Evolutionary conservation across 2,113 vertebrate genomes (phyloP).

Genomic region (Mirza zaza): DNA sequence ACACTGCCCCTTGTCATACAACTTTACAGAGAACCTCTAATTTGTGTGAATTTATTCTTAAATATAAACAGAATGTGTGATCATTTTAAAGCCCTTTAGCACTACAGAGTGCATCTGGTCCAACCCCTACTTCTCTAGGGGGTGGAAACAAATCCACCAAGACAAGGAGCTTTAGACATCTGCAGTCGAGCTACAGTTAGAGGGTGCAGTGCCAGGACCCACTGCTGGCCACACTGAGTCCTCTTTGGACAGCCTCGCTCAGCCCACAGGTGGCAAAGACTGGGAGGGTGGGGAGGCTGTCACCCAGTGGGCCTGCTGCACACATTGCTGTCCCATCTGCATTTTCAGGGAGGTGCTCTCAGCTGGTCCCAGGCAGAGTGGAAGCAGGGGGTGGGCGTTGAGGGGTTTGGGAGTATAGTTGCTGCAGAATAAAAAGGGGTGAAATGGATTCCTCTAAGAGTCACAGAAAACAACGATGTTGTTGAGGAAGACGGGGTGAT

Average conservation of each 20-base stretch:
- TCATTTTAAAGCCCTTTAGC: neutral
- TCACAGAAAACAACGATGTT: neutral
- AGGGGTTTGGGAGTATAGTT: too few relatives aligned
- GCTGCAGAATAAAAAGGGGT: neutral
- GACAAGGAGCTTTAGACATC: neutral
- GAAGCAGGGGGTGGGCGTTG: neutral
- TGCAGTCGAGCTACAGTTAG: neutral
- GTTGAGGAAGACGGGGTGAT: neutral
- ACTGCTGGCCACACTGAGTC: accelerated
- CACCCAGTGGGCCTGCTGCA: too few relatives aligned
- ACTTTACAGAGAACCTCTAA: neutral
- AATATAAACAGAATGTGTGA: neutral
- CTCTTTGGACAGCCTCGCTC: too few relatives aligned
- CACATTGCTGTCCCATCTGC: neutral
- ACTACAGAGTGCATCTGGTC: neutral
- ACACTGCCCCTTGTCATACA: neutral
- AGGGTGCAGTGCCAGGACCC: neutral
- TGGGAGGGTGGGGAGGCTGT: too few relatives aligned
- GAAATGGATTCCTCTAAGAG: neutral
- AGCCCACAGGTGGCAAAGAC: neutral
- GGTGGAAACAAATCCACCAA: neutral
- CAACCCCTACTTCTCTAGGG: neutral
- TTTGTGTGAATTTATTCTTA: neutral
- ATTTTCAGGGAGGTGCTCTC: neutral
- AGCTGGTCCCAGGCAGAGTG: neutral